These are phyloP conservation scores for Rhingia rostrata DNA, from an alignment of 2,888 invertebrate genomes.

Conservation along the genomic window DNA sequence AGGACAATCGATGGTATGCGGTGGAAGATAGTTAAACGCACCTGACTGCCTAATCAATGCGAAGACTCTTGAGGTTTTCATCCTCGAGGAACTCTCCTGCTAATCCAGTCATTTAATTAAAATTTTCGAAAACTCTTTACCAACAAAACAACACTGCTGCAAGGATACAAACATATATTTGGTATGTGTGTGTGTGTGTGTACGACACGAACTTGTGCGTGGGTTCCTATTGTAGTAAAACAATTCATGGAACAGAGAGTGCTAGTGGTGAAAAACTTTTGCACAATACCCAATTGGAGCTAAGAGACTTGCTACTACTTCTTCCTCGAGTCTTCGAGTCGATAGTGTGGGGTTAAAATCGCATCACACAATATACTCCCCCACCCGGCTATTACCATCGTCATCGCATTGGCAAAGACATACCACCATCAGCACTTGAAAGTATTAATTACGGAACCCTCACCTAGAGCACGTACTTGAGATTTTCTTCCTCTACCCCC, in stretches of 20 bases:
- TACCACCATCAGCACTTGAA: slow-evolving; percentile 54
- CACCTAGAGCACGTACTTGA: slow-evolving; percentile 72
- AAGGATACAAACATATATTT: slow-evolving; percentile 25
- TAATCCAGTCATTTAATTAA: slow-evolving; percentile 60
- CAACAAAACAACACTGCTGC: slow-evolving; percentile 20
- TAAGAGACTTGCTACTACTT: slow-evolving; percentile 4
- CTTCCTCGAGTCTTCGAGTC: neutral
- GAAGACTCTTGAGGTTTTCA: slow-evolving; percentile 50
- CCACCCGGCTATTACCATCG: slow-evolving; percentile 27
- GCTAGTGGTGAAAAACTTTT: slow-evolving; percentile 38
- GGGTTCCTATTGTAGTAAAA: slow-evolving; percentile 18
- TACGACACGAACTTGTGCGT: too few relatives aligned
- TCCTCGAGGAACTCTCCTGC: slow-evolving; percentile 26
- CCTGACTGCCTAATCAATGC: slow-evolving; percentile 61
- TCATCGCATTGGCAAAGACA: slow-evolving; percentile 43
- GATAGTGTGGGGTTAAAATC: neutral
- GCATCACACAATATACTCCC: too few relatives aligned
- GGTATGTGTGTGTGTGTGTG: slow-evolving; percentile 18
- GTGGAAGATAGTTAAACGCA: slow-evolving; percentile 33
- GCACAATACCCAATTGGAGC: slow-evolving; percentile 36
- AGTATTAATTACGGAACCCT: slow-evolving; percentile 69
- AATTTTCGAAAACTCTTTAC: slow-evolving; percentile 42
- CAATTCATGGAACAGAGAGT: neutral
- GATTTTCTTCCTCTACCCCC: slow-evolving; percentile 33
- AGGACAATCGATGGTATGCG: neutral